Evolutionary conservation across 2,888 invertebrate genomes (phyloP), one percentile per base, ranked within the genome.

Genomic region (Epiblema foenella): DNA sequence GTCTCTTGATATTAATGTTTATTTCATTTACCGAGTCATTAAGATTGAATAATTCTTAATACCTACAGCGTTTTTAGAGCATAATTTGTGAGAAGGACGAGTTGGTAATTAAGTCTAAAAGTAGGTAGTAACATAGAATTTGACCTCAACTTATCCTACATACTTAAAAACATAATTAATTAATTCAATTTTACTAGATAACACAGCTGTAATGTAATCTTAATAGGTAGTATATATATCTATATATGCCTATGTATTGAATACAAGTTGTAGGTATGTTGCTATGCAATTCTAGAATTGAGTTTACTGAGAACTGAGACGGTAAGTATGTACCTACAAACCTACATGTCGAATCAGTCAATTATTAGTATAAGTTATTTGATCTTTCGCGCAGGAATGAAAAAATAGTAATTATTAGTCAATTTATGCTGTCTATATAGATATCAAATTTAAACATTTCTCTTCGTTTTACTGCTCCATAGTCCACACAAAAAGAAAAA

Each of bases 1-100:
- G 86, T 85, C 85, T 79, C 76, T 78, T 79, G 81, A 84, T 85
- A 81, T 81, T 81, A 77, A 77, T 76, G 81, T 84, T 85, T 82
- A 80, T 82, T 81, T 84, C 82, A 83, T 83, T 81, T 78, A 77
- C 72, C 68, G 68, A 77, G 75, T 75, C 77, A 77, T 78, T 71
- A 67, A 71, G 70, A 18, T 37, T 66, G 54, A 56, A 42, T 54
- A 66, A 70, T 66, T 60, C 65, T 54, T 52, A 20, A 42, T 29
- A 17, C 57, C 57, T 24, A 51, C n/a, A n/a, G n/a, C n/a, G 37
- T 52, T n/a, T 59, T 51, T 20, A 46, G 56, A 62, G 62, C 15
- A 56, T n/a, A 70, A 66, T 66, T 62, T 60, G 62, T 62, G 49
- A 49, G 12, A 18, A 10, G 12, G 17, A 29, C 9, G 52, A 65